Conservation (phyloP, 2,113 vertebrate genomes). For the Cacatua alba region DNA sequence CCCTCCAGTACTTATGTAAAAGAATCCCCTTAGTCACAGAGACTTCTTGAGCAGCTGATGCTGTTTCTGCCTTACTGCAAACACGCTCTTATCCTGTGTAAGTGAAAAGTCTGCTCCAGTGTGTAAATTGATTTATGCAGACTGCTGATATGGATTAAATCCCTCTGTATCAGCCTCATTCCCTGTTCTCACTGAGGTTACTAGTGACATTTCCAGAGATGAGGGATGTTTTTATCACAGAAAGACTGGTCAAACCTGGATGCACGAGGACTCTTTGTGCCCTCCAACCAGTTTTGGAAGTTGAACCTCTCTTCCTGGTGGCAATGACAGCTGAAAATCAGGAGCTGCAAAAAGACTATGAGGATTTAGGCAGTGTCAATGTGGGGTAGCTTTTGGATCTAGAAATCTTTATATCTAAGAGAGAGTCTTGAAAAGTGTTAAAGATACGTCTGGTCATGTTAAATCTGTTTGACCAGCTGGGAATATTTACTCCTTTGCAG, state of each 20-base stretch:
- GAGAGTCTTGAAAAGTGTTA: background rate
- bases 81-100: background rate
- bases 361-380: background rate
- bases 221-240: background rate
- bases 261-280: background rate
- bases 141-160: background rate
- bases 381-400: background rate
- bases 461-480: background rate
- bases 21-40: background rate
- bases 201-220: background rate
- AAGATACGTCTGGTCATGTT: background rate
- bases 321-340: background rate
- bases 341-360: background rate
- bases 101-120: background rate
- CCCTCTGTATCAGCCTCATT: background rate
- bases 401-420: background rate
- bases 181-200: background rate
- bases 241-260: background rate
- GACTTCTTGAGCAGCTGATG: background rate
- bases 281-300: background rate
- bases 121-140: background rate
- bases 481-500: constrained; percentile 3
- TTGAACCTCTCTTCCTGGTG: background rate
- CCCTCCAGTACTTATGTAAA: rapidly evolving
- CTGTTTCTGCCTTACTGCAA: background rate